Conservation (phyloP, 2,797 vertebrate species). For the Sebastes vulpes region DNA sequence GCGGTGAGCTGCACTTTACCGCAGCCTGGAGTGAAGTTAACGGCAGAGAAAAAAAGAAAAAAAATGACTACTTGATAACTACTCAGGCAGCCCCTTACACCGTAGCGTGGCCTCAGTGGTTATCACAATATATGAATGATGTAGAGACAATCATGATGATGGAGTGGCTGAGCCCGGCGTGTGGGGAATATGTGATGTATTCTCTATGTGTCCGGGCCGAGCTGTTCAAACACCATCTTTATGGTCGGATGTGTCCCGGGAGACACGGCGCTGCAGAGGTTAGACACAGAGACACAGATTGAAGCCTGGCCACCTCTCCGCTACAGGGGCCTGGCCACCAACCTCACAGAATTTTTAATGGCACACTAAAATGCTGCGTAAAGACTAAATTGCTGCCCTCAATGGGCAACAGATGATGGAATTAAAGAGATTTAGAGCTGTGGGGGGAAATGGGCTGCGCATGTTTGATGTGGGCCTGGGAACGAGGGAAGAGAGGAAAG, state of each 20-base stretch:
- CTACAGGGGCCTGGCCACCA: constrained; percentile 70
- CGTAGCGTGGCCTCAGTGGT: constrained; percentile 1
- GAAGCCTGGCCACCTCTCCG: constrained; percentile 64
- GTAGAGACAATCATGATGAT: constrained; percentile 24
- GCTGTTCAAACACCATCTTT: constrained; percentile 70
- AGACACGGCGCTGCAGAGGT: constrained; percentile 52
- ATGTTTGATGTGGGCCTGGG: constrained; percentile 79
- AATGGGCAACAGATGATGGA: constrained; percentile 89
- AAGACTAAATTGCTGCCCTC: constrained; percentile 84
- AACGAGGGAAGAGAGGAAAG: constrained; percentile 64
- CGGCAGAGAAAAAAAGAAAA: background rate
- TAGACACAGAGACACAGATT: constrained; percentile 60
- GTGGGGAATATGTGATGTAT: constrained; percentile 51
- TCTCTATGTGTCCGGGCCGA: constrained; percentile 47
- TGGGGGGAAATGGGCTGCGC: constrained; percentile 69
- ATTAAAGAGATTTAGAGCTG: constrained; percentile 86
- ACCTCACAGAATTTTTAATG: constrained; percentile 83
- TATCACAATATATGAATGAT: constrained; percentile 41
- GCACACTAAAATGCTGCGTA: constrained; percentile 81
- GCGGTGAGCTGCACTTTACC: too few relatives aligned
- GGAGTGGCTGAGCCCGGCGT: constrained; percentile 22
- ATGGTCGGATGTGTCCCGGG: constrained; percentile 52
- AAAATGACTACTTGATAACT: background rate
- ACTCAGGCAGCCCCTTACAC: background rate
- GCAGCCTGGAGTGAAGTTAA: accelerated